Evolutionary conservation across 1,140 invertebrate species (phyloP), one percentile per base, ranked within the genome.

Genomic region (Heliconius hewitsoni): DNA sequence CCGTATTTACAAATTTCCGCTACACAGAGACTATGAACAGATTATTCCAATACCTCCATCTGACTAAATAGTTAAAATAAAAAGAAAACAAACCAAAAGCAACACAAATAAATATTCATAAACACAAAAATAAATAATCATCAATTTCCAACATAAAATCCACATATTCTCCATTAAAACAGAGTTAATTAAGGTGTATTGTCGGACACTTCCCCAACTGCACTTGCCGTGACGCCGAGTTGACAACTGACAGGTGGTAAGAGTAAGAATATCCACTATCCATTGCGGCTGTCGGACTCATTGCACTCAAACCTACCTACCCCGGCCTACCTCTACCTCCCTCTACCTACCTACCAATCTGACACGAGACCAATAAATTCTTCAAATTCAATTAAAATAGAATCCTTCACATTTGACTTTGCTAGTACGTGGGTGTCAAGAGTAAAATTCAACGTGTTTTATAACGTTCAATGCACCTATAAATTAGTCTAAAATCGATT

Each of bases 311-410:
- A 9, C n/a, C 19, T 23, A 60, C 57, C 19, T 60, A 60, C n/a
- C 19, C 52, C 18, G n/a, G n/a, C 42, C 42, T 55, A 5, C 52
- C 18, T 57, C 8, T 57, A 57, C 55, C 8, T 34, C 30, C 30
- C 30, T 34, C 30, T 55, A 55, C 16, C 13, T 11, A 57, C n/a
- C 3, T 57, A 57, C 55, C 8, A 19, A 19, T 52, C 18, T 30
- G 60, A 66, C 60, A 66, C 11, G 60, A 13, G n/a, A 66, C 9
- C 60, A n/a, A 66, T 66, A 66, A 66, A 66, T 66, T 66, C 60
- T 66, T 66, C 23, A 66, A 66, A 66, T 66, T 66, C 23, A 66
- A 66, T 66, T 66, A 66, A 52, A 66, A 66, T 66, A 66, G 23
- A 66, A 66, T 66, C 23, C 60, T 66, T 66, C 60, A 66, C 16